A percentile compares a stretch with the other conserved stretches of the same genome.
phyloP scores from a whole-genome alignment of 1,140 invertebrate genomes.

The Lasioglossum baleicum region DNA sequence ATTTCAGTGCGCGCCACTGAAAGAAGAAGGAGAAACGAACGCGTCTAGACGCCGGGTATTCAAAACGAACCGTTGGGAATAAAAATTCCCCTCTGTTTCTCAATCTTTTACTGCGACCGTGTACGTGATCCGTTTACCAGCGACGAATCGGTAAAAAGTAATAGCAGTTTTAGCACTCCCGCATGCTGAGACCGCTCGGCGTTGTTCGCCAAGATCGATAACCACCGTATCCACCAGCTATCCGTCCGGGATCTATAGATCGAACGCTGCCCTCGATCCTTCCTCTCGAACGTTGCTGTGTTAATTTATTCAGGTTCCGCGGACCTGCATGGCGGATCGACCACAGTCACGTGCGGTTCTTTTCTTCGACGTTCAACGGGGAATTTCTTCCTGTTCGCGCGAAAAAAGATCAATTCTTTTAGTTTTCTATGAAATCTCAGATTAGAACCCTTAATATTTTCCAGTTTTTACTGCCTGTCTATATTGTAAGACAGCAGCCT shows the following conservation, averaged over 20 bases:
- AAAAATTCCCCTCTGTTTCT: slow-evolving; percentile 35
- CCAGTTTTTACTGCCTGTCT: no score
- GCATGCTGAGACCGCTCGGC: background rate
- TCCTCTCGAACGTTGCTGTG: background rate
- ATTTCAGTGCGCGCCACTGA: background rate
- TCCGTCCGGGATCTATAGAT: background rate
- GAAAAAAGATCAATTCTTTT: no score
- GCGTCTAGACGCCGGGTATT: slow-evolving; percentile 8
- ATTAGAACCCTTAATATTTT: no score
- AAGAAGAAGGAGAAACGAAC: background rate
- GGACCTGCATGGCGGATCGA: no score
- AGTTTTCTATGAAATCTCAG: no score
- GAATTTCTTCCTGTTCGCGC: no score
- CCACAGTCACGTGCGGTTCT: no score
- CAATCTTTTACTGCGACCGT: slow-evolving; percentile 34
- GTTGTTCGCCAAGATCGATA: slow-evolving; percentile 10
- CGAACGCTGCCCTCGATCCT: background rate
- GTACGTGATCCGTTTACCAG: slow-evolving; percentile 32
- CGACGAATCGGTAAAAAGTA: slow-evolving; percentile 26
- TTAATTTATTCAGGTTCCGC: background rate
- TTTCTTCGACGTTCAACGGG: no score
- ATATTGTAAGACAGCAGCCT: no score
- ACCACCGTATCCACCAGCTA: background rate
- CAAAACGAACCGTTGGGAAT: slow-evolving; percentile 12
- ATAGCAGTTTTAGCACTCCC: slow-evolving; percentile 24